Evolutionary conservation across 2,888 invertebrate genomes (phyloP).

Genomic region (Torymus aiolomorphi): DNA sequence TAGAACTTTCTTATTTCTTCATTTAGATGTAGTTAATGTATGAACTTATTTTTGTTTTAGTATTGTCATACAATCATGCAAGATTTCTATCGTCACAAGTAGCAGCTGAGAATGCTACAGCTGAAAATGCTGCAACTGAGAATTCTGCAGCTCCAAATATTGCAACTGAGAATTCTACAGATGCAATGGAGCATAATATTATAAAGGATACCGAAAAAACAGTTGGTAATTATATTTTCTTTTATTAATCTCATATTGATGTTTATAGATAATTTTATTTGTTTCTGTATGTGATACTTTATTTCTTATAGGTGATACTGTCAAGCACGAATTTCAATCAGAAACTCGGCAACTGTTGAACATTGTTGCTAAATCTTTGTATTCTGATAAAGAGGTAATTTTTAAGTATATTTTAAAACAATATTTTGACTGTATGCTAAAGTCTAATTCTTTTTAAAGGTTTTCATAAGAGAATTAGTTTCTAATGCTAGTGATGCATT

Average conservation of each 20-base stretch:
- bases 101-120: conserved; percentile 63
- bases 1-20: too few relatives aligned
- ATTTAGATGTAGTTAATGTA: neutral
- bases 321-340: conserved; percentile 94
- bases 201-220: conserved; percentile 80
- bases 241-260: too few relatives aligned
- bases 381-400: conserved; percentile 95
- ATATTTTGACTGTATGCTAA: conserved; percentile 7
- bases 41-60: conserved; percentile 46
- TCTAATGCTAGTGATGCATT: conserved; percentile 98
- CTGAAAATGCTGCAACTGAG: too few relatives aligned
- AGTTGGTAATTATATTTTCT: conserved; percentile 74
- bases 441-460: conserved; percentile 76
- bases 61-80: conserved; percentile 55
- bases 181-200: conserved; percentile 78
- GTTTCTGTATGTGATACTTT: neutral
- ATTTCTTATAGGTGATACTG: conserved; percentile 76
- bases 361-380: conserved; percentile 97
- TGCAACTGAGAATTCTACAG: conserved; percentile 64
- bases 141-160: too few relatives aligned
- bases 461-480: conserved; percentile 95
- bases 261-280: too few relatives aligned
- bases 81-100: conserved; percentile 70
- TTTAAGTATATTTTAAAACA: neutral
- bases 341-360: conserved; percentile 96